phyloP scores from a whole-genome alignment of 1,140 invertebrate genomes.

The Zaprionus vittiger region DNA sequence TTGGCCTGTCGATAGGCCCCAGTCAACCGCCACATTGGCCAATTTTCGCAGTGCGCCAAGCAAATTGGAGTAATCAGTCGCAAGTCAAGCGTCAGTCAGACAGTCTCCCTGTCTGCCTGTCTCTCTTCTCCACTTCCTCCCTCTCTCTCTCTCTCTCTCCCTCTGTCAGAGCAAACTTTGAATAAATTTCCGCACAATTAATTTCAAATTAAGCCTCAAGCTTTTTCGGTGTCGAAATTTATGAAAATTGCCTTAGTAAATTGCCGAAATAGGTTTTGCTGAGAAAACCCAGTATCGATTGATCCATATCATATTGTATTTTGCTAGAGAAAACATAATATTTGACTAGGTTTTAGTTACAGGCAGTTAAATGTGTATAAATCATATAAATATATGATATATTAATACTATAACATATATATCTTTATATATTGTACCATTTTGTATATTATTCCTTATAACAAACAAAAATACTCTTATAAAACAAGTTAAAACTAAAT shows the following conservation, averaged over 20 bases:
- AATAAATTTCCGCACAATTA: slow-evolving; percentile 71
- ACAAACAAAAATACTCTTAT: too few species aligned
- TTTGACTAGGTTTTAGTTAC: background rate
- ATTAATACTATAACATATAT: too few species aligned
- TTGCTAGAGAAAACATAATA: background rate
- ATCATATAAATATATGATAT: too few species aligned
- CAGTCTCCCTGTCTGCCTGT: slow-evolving; percentile 42
- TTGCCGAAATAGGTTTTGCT: slow-evolving; percentile 33
- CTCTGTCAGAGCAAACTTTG: slow-evolving; percentile 36
- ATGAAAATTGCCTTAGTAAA: slow-evolving; percentile 59
- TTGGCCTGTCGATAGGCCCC: slow-evolving; percentile 32
- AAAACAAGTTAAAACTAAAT: too few species aligned
- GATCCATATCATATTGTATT: background rate
- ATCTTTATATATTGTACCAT: background rate
- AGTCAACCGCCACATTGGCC: slow-evolving; percentile 36
- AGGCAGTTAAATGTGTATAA: too few species aligned
- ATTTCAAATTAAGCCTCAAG: slow-evolving; percentile 71
- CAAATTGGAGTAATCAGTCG: slow-evolving; percentile 73
- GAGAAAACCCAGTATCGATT: background rate
- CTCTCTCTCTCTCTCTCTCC: slow-evolving; percentile 50
- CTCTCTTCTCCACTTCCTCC: slow-evolving; percentile 5
- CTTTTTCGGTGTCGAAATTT: slow-evolving; percentile 57
- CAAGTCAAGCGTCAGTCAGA: slow-evolving; percentile 32
- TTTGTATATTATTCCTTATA: background rate
- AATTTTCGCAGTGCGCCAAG: slow-evolving; percentile 36